Base-by-base conservation (phyloP, 2,888 invertebrate species). In the Gasteruption jaculator region DNA sequence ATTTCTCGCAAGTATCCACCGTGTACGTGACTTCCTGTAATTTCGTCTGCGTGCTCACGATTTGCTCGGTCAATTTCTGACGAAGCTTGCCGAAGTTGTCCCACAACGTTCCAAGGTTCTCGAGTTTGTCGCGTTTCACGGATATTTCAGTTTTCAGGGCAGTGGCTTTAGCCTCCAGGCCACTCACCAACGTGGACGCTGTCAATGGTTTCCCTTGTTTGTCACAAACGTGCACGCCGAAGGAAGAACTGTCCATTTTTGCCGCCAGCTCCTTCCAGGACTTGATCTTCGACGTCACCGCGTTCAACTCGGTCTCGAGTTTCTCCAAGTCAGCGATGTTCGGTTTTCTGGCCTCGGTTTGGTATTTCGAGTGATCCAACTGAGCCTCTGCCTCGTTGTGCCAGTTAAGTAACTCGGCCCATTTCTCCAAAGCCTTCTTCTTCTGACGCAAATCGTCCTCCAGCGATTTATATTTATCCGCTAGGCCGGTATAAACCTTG, bases 381-480 rank as follows among this genome's bases (percentile, higher is more conserved):
- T 87, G 89, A 53, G 86, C 86, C 49, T 81, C 81, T 1, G 85
- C 82, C 50, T 90, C 89, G 38, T 84, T 82, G 53, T 86, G 83
- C 86, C 89, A 90, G 54, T 82, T 85, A 6, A 89, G 70, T 18
- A 92, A 76, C 56, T 90, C 89, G 0, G 81, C 81, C 90, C 92
- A 91, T 59, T 86, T 86, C 61, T 89, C 85, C 18, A 91, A 67
- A 3, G 83, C 77, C 0, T 74, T 75, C 63, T 86, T 87, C 68
- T 87, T 88, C 54, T 83, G 80, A 54, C 81, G 78, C 51, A 91
- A 76, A 52, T 82, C 81, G 25, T 80, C 80, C 60, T 87, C 86
- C 24, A 91, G 75, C 7, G 80, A 77, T 70, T 89, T 85, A 59
- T 89, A 92, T 57, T 85, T 83, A 30, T 82, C 78, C 11, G 86